Conservation (phyloP, 2,113 vertebrate species). For the Trematocara unimaculatum region DNA sequence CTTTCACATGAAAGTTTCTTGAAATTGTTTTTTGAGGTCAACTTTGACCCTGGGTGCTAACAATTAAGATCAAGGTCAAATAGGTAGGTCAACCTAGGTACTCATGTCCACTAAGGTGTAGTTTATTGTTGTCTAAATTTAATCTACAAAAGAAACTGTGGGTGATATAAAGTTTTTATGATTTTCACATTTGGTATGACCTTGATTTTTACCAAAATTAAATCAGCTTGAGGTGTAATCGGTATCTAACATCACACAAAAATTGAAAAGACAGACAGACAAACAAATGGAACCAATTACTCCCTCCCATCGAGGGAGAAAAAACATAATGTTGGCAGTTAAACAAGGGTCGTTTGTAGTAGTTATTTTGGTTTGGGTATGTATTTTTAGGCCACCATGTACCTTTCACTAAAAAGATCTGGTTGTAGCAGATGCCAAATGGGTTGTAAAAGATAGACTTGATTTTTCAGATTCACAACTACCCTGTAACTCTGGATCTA, state of each 20-base stretch:
- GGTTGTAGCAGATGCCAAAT: not conserved
- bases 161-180: not conserved
- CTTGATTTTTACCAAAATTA: not conserved
- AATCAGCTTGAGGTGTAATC: not conserved
- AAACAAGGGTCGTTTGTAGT: not conserved
- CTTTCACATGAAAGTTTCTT: not conserved
- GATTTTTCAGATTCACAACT: not conserved
- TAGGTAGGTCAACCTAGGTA: not conserved
- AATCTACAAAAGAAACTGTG: not conserved
- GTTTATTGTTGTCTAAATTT: not conserved
- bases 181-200: not conserved
- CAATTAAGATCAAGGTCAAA: not conserved
- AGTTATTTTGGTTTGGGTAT: not conserved
- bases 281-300: not conserved
- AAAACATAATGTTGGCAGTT: not conserved
- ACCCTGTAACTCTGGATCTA: not conserved
- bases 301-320: not conserved
- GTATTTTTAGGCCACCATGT: not conserved
- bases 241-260: not conserved
- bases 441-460: not conserved
- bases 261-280: not conserved
- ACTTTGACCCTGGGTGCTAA: not conserved
- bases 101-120: not conserved
- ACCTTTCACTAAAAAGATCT: not conserved
- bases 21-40: not conserved